Evolutionary conservation across 30 jellyfish, hydroid and myxozoan genomes (phyloP), one percentile per base, ranked within the genome.

Genomic region (Pseudorhiza aurosa): DNA sequence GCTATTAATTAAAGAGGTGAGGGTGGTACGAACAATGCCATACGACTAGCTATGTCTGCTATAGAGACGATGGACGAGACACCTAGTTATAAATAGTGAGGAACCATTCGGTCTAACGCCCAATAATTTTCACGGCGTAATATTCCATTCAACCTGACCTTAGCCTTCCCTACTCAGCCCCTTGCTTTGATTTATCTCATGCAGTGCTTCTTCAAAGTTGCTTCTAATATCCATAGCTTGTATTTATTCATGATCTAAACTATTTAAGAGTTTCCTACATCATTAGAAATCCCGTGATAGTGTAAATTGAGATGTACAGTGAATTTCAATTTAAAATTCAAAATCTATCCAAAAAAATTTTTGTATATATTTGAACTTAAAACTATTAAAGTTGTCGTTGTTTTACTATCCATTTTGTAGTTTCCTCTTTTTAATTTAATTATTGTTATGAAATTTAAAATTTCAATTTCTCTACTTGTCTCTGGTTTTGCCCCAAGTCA

Each of bases 291-390:
- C 27, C 46, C 58, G 17, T 26, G 15, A 26, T 28, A 51, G 22
- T 80, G 91, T 80, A 80, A 21, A 80, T 80, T 70, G 84, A 64
- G 90, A 63, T 78, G 90, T 78, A 78, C 43, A 56, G 27, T 29
- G 29, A 64, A 33, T 31, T 53, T 64, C 45, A 28, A 58, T 32
- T 18, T 50, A 36, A 80, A 72, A 53, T 28, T 29, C 7, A 44
- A 80, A 77, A 42, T 32, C 17, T 6, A 24, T 45, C 40, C 27
- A 44, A 80, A 80, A 77, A 80, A 80, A 80, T 62, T 80, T 80
- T 80, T 80, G 91, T 80, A 80, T 44, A 80, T 80, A 80, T 80
- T 80, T 80, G 67, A 62, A 37, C 45, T 58, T 59, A 60, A 36
- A 63, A n/a, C 49, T 50, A 8, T 6, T 72, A 36, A 50, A 74